Percentiles rank a stretch among this genome's conserved stretches.
phyloP scores from a whole-genome alignment of 1,140 invertebrate genomes.

The Apis laboriosa region DNA sequence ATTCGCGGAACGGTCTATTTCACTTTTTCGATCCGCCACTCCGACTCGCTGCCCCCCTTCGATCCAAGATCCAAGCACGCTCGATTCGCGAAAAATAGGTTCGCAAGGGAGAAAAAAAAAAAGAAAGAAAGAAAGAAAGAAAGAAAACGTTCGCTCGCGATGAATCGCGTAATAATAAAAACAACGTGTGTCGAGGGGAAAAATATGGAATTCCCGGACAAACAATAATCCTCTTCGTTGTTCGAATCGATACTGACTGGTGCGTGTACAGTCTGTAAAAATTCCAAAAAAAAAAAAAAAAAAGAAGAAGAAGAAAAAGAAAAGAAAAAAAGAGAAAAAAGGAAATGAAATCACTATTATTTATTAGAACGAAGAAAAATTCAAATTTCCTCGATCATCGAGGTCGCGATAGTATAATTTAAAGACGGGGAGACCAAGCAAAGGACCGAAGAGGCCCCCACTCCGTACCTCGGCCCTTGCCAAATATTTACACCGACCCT shows the following conservation, averaged over 20 bases:
- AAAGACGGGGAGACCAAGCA: constrained; percentile 13
- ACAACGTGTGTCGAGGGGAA: not conserved
- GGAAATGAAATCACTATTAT: not conserved
- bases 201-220: not conserved
- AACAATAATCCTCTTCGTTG: not conserved
- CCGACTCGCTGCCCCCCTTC: not conserved
- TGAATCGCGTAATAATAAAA: constrained; percentile 25
- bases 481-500: constrained; percentile 64
- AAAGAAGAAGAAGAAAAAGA: no score
- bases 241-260: not conserved
- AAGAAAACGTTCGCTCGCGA: no score
- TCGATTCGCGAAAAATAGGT: not conserved
- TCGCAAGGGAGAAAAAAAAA: not conserved
- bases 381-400: not conserved
- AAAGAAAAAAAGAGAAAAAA: no score
- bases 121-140: not conserved
- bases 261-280: not conserved
- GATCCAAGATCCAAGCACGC: no score
- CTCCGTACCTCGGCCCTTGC: constrained; percentile 34
- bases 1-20: constrained; percentile 42
- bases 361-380: not conserved
- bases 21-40: constrained; percentile 1
- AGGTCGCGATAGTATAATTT: constrained; percentile 22
- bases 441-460: not conserved
- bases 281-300: no score